phyloP scores from a whole-genome alignment of 1,140 invertebrate genomes.

The Diuraphis noxia region DNA sequence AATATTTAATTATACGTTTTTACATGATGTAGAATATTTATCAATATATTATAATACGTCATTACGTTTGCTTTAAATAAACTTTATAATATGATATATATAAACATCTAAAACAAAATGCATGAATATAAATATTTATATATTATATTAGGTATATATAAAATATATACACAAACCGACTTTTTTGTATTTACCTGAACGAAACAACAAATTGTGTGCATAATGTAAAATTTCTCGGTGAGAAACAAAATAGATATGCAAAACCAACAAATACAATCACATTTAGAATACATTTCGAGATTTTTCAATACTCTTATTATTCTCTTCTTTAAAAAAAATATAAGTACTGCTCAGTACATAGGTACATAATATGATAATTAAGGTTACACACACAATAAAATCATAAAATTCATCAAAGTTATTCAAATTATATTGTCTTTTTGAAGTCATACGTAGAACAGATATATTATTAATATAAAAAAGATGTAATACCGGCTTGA shows the following conservation, averaged over 20 bases:
- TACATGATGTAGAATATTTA: neutral
- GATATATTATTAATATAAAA: neutral
- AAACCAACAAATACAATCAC: neutral
- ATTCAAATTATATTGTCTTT: neutral
- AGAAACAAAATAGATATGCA: neutral
- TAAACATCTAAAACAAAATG: neutral
- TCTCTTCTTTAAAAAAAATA: neutral
- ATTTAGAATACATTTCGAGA: neutral
- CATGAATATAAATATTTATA: neutral
- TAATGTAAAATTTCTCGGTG: neutral
- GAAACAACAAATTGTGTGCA: neutral
- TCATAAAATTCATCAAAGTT: constrained; percentile 1
- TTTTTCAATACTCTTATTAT: neutral
- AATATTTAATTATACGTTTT: neutral
- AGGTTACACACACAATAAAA: neutral
- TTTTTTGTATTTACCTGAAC: neutral
- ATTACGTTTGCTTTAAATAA: neutral
- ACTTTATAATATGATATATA: neutral
- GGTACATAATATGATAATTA: neutral
- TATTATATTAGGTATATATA: too few species aligned
- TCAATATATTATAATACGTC: neutral
- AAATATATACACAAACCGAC: neutral
- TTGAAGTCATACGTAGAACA: neutral
- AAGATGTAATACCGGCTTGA: neutral
- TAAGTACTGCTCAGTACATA: neutral